Evolutionary conservation across 2,888 invertebrate species (phyloP).

Genomic region (Pseudeuparius sepicola): DNA sequence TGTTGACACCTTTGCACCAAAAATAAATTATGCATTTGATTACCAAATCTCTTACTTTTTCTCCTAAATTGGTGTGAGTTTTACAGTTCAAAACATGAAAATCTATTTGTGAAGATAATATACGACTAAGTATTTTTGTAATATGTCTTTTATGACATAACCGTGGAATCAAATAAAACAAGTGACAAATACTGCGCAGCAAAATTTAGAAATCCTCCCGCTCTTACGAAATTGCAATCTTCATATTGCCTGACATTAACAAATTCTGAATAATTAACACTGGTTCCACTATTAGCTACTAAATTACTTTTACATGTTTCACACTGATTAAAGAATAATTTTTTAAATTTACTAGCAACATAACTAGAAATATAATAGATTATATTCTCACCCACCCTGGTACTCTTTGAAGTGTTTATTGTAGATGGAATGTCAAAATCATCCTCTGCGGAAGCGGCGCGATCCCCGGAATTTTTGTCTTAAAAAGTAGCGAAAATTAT

Average conservation of each 20-base stretch:
- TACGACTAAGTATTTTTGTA: slow-evolving; percentile 8
- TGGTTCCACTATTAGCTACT: slow-evolving; percentile 1
- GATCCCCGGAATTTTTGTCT: too few species aligned
- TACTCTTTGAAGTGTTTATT: not conserved
- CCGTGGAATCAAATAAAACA: slow-evolving; percentile 6
- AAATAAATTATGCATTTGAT: slow-evolving; percentile 7
- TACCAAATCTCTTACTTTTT: slow-evolving; percentile 3
- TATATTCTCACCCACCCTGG: slow-evolving; percentile 4
- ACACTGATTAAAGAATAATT: not conserved
- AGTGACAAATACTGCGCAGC: slow-evolving; percentile 1
- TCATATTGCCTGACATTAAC: slow-evolving; percentile 1
- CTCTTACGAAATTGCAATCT: slow-evolving; percentile 3
- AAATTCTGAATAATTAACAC: not conserved
- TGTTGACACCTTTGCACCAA: slow-evolving; percentile 6
- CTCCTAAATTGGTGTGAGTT: slow-evolving; percentile 5
- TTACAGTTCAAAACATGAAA: slow-evolving; percentile 8
- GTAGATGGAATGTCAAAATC: not conserved
- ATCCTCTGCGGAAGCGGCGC: slow-evolving; percentile 1
- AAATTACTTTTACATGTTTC: slow-evolving; percentile 1
- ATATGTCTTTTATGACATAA: slow-evolving; percentile 1
- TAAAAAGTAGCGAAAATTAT: slow-evolving; percentile 16
- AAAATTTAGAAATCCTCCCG: slow-evolving; percentile 7
- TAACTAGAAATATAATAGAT: slow-evolving; percentile 1
- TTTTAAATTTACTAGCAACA: slow-evolving; percentile 2
- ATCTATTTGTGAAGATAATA: not conserved